phyloP scores from a whole-genome alignment of 2,888 invertebrate genomes.

The Stenotaenia linearis region DNA sequence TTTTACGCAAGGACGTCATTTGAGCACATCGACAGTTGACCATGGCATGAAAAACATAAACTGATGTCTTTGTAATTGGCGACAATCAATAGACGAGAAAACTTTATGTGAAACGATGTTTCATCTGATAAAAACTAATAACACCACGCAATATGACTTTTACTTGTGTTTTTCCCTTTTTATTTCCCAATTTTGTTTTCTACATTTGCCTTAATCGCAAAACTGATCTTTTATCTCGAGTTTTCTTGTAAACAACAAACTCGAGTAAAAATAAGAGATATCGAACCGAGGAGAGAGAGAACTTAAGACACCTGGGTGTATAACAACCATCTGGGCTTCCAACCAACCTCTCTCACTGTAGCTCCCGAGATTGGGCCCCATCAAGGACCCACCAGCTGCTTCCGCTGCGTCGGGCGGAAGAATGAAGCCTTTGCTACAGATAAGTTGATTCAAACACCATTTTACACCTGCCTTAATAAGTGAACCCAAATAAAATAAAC shows the following conservation, averaged over 20 bases:
- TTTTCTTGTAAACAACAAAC: neutral
- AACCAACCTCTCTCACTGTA: neutral
- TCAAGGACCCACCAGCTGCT: constrained; percentile 5
- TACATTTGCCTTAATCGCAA: neutral
- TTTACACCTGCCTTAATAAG: constrained; percentile 10
- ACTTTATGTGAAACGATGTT: neutral
- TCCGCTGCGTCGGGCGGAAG: constrained; percentile 19
- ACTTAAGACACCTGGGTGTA: neutral
- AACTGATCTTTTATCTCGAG: neutral
- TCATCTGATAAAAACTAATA: neutral
- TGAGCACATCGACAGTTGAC: neutral
- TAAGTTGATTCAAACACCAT: constrained; percentile 5
- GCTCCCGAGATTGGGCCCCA: constrained; percentile 6
- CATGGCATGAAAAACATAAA: neutral
- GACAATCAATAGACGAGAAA: neutral
- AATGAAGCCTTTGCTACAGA: constrained; percentile 1
- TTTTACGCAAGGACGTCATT: neutral
- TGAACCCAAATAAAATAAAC: neutral
- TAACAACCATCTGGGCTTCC: neutral
- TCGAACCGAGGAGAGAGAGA: neutral
- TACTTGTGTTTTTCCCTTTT: neutral
- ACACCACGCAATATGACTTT: neutral
- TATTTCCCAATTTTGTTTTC: neutral
- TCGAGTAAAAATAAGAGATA: constrained; percentile 3
- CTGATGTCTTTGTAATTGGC: neutral